Base-by-base conservation (phyloP, 1,140 invertebrate species). In the Conus ventricosus region DNA sequence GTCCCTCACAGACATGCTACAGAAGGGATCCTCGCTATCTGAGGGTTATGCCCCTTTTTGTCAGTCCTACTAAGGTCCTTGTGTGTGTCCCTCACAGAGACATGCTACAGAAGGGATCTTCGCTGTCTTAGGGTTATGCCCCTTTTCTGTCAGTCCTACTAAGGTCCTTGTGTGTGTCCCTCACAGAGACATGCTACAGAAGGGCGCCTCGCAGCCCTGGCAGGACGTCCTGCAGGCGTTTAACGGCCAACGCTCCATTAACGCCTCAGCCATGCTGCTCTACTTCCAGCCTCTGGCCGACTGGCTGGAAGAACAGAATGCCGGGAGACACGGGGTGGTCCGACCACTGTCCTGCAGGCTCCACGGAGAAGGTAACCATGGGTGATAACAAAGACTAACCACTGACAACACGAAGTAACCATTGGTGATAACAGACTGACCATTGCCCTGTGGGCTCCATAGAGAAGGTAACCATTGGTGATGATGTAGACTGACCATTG, bases 121-220 rank as follows among this genome's bases (percentile, higher is more conserved):
- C 97, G 0, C 96, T 96, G 91, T 97, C 97, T n/a, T 98, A 98
- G 98, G 39, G 39, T 39, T 39, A 39, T 39, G 3, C 39, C 39
- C 39, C 39, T 39, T 39, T 39, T 39, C 39, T 39, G 39, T 39
- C 39, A 39, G 39, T 39, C 39, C 39, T n/a, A n/a, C n/a, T n/a
- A n/a, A n/a, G n/a, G n/a, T n/a, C n/a, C n/a, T n/a, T 39, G 39
- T 39, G 39, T 39, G 39, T 39, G 39, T 39, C 39, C 39, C 39
- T 39, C 39, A 8, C 71, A 97, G 97, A 91, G 96, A 96, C 84
- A 98, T 98, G 97, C 94, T 98, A 67, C 96, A 96, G 88, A 94
- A 98, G 95, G 98, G 98, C 51, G 96, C 97, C 0, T 98, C 97
- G 0, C 96, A 96, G 91, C 97, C 97, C 23, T 98, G 98, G 98